Conservation (phyloP, 1,140 invertebrate species). For the Scaptomyza graminum region DNA sequence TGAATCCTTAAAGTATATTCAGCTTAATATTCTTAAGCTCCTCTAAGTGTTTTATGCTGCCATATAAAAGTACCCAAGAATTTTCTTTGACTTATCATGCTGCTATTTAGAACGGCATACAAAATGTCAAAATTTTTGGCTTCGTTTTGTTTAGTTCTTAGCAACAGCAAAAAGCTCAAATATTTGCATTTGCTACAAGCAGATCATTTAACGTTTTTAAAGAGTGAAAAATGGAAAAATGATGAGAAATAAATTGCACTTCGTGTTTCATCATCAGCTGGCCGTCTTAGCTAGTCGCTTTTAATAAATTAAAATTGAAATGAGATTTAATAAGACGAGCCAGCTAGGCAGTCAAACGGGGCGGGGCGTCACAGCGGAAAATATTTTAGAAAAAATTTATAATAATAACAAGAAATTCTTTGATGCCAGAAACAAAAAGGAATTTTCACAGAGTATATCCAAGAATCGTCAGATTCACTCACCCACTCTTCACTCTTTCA, state of each 20-base stretch:
- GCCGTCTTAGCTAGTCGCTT: slow-evolving; percentile 10
- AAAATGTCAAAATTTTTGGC: not conserved
- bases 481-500: not conserved
- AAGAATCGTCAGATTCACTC: slow-evolving; percentile 40
- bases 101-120: not conserved
- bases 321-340: slow-evolving; percentile 58
- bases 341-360: not conserved
- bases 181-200: not conserved
- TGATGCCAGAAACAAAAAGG: slow-evolving; percentile 59
- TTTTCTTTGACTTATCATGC: slow-evolving; percentile 1
- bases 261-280: slow-evolving; percentile 32
- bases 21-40: not conserved
- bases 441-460: slow-evolving; percentile 34
- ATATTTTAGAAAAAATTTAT: slow-evolving; percentile 41
- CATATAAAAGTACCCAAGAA: not conserved
- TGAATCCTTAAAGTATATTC: too few relatives aligned
- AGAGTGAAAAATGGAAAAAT: not conserved
- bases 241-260: slow-evolving; percentile 11
- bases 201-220: slow-evolving; percentile 18
- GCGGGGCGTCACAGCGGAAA: slow-evolving; percentile 15
- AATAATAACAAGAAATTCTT: slow-evolving; percentile 54
- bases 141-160: not conserved
- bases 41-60: not conserved
- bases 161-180: not conserved
- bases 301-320: slow-evolving; percentile 52